Percentiles rank a stretch among this genome's conserved stretches.
Evolutionary conservation across 2,113 vertebrate species (phyloP).

Genomic region (Erythrocercus mccallii): DNA sequence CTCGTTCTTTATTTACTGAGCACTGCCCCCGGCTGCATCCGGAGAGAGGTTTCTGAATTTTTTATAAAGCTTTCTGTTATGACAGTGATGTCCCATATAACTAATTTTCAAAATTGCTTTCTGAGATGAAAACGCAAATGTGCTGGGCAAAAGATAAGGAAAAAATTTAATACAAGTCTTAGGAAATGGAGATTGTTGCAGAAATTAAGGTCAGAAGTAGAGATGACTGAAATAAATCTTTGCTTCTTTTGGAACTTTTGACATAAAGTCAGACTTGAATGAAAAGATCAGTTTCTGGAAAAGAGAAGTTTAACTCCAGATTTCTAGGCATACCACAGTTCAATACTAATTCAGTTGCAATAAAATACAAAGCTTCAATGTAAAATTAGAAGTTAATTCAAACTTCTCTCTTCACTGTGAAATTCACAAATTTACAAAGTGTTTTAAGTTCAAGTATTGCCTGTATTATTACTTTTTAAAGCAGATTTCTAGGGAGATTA

Average conservation of each 20-base stretch:
- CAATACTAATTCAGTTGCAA: not conserved
- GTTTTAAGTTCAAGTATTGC: not conserved
- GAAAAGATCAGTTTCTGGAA: not conserved
- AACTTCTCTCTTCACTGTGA: not conserved
- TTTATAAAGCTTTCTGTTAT: conserved; percentile 5
- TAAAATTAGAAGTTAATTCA: not conserved
- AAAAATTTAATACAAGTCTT: not conserved
- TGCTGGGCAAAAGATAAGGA: not conserved
- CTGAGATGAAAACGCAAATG: not conserved
- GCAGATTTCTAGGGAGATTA: not conserved
- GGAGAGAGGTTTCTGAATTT: not conserved
- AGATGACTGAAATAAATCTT: not conserved
- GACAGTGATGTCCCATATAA: not conserved
- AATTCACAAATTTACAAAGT: not conserved
- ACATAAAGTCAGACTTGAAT: not conserved
- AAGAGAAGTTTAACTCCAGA: not conserved
- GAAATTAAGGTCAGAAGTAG: not conserved
- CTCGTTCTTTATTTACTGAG: conserved; percentile 10
- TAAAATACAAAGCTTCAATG: not conserved
- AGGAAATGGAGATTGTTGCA: not conserved
- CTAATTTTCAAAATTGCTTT: not conserved
- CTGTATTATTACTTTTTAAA: not conserved
- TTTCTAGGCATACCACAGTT: not conserved
- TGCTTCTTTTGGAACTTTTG: not conserved
- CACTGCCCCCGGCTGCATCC: not conserved